phyloP scores from a whole-genome alignment of 1,140 invertebrate species.

The Nebria ingens region DNA sequence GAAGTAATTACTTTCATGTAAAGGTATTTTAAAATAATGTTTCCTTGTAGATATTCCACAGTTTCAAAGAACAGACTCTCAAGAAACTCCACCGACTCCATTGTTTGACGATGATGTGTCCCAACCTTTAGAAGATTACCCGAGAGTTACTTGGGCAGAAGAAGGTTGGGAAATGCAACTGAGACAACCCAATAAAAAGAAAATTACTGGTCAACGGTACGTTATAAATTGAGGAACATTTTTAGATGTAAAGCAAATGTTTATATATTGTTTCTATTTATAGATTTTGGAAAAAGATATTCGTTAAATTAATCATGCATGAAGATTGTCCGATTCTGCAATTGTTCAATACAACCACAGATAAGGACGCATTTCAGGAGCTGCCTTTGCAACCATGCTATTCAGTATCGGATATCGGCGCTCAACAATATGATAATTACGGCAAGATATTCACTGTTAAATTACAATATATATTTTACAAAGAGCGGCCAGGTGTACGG shows the following conservation, averaged over 20 bases:
- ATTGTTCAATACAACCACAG: conserved; percentile 69
- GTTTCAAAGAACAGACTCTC: conserved; percentile 46
- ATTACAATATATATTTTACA: conserved; percentile 96
- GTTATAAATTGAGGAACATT: background rate
- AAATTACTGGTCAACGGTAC: conserved; percentile 83
- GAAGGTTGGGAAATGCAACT: conserved; percentile 97
- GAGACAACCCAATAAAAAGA: conserved; percentile 95
- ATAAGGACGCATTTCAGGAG: conserved; percentile 90
- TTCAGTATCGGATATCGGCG: conserved; percentile 82
- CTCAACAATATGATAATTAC: conserved; percentile 96
- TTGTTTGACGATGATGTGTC: conserved; percentile 92
- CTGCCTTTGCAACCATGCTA: conserved; percentile 87
- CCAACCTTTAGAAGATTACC: conserved; percentile 87
- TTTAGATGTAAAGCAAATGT: background rate
- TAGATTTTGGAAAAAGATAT: conserved; percentile 97
- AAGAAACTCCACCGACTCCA: conserved; percentile 80
- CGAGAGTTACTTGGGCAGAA: conserved; percentile 62
- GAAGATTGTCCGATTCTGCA: conserved; percentile 77
- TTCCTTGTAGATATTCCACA: conserved; percentile 6
- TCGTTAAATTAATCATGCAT: conserved; percentile 67
- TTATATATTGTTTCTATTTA: conserved; percentile 16
- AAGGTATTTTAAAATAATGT: too few relatives aligned
- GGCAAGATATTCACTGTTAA: conserved; percentile 99
- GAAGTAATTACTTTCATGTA: too few relatives aligned
- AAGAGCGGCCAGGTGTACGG: conserved; percentile 91